phyloP scores from a whole-genome alignment of 2,113 vertebrate genomes.

The Scomber scombrus region DNA sequence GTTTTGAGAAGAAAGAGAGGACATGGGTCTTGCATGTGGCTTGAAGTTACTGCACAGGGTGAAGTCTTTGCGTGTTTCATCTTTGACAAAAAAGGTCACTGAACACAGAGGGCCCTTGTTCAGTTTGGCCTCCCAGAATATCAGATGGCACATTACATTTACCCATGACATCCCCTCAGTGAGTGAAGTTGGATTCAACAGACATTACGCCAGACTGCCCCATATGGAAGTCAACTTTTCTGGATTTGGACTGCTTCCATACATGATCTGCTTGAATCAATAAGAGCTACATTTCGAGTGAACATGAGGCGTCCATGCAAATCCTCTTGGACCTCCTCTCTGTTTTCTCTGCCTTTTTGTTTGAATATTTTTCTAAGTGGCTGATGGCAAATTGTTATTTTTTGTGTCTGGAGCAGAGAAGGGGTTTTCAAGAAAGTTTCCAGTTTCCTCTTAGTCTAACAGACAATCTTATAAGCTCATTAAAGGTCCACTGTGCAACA shows the following conservation, averaged over 20 bases:
- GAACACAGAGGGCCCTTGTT: constrained; percentile 68
- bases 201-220: constrained; percentile 33
- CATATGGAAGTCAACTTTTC: constrained; percentile 57
- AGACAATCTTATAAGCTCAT: constrained; percentile 13
- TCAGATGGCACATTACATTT: constrained; percentile 53
- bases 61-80: constrained; percentile 40
- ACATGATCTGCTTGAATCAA: constrained; percentile 34
- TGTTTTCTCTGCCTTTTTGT: constrained; percentile 50
- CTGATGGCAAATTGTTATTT: constrained; percentile 34
- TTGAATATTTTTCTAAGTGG: constrained; percentile 35
- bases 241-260: constrained; percentile 36
- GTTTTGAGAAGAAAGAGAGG: constrained; percentile 39
- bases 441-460: constrained; percentile 53
- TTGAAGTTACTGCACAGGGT: constrained; percentile 19
- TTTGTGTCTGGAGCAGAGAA: constrained; percentile 36
- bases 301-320: constrained; percentile 39
- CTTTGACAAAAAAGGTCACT: constrained; percentile 39
- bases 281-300: constrained; percentile 41
- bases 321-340: constrained; percentile 45
- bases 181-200: constrained; percentile 39
- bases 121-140: constrained; percentile 51
- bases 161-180: constrained; percentile 29
- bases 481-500: constrained; percentile 24
- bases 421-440: constrained; percentile 46
- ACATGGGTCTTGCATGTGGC: constrained; percentile 29